A percentile compares a stretch with the other conserved stretches of the same genome.
phyloP scores from a whole-genome alignment of 2,888 invertebrate genomes.

The Campopleginae sp. region DNA sequence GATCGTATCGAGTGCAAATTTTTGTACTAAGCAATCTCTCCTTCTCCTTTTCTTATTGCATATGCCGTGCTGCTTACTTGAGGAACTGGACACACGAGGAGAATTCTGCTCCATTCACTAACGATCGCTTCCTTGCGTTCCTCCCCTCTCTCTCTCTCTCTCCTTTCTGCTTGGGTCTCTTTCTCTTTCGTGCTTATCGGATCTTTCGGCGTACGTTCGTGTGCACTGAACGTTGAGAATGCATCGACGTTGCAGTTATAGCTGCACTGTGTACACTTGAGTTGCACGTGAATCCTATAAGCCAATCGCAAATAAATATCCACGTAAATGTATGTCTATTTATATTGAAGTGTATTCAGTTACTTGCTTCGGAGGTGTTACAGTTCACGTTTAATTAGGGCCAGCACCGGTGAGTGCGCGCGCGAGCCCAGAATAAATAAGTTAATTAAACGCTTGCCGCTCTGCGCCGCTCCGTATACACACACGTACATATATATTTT shows the following conservation, averaged over 20 bases:
- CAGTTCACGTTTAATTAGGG: conserved; percentile 83
- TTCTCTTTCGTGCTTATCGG: conserved; percentile 59
- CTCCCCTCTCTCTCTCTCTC: conserved; percentile 59
- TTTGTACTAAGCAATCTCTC: conserved; percentile 47
- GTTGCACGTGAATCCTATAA: conserved; percentile 48
- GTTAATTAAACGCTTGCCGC: conserved; percentile 78
- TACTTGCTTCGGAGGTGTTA: conserved; percentile 78
- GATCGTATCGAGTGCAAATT: conserved; percentile 61
- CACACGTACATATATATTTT: neutral
- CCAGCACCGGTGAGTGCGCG: conserved; percentile 69
- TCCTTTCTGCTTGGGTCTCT: conserved; percentile 33
- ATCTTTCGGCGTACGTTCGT: conserved; percentile 61
- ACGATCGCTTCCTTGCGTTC: conserved; percentile 70
- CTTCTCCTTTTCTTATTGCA: conserved; percentile 23
- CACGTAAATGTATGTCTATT: neutral
- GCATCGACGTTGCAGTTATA: conserved; percentile 50
- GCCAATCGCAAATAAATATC: conserved; percentile 39
- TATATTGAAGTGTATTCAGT: conserved; percentile 65
- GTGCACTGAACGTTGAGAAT: conserved; percentile 55
- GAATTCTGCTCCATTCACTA: conserved; percentile 74
- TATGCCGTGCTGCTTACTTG: conserved; percentile 41
- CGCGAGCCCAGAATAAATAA: conserved; percentile 79
- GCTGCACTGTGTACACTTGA: conserved; percentile 17
- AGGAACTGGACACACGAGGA: conserved; percentile 1
- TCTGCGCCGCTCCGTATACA: neutral